Evolutionary conservation across 2,888 invertebrate species (phyloP).

Genomic region (Eucera pruinosa): DNA sequence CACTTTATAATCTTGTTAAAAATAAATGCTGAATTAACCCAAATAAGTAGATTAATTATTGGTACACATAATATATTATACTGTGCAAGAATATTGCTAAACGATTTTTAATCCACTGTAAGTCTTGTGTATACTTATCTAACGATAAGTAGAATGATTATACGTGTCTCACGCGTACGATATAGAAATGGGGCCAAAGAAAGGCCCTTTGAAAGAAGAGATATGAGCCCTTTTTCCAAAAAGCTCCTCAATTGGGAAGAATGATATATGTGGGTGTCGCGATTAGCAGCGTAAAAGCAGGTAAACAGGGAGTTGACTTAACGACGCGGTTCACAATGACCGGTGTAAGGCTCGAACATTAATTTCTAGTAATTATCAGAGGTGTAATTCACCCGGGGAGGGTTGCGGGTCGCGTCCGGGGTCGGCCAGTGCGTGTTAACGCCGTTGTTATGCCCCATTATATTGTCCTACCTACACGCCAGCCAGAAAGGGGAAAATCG

Average conservation of each 20-base stretch:
- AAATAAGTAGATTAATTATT: too few species aligned
- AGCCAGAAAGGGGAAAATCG: slow-evolving; percentile 48
- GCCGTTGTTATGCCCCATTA: slow-evolving; percentile 84
- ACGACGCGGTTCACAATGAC: slow-evolving; percentile 63
- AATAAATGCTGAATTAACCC: too few species aligned
- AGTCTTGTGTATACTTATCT: too few species aligned
- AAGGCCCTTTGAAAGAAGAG: too few species aligned
- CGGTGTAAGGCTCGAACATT: slow-evolving; percentile 76
- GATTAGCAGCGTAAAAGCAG: slow-evolving; percentile 65
- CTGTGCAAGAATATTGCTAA: too few species aligned
- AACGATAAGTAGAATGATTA: too few species aligned
- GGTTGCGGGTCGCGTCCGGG: slow-evolving; percentile 82
- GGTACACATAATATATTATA: too few species aligned
- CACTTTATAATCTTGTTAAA: too few species aligned
- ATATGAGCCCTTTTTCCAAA: too few species aligned
- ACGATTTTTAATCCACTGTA: too few species aligned
- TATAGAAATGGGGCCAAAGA: slow-evolving; percentile 2
- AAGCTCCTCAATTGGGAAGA: background rate
- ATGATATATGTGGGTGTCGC: slow-evolving; percentile 28
- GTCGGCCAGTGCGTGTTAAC: slow-evolving; percentile 83
- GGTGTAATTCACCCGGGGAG: slow-evolving; percentile 81
- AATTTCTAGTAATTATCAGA: slow-evolving; percentile 83
- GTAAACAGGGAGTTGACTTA: slow-evolving; percentile 59
- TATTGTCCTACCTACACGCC: slow-evolving; percentile 78
- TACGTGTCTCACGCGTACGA: too few species aligned